A percentile compares a stretch with the other conserved stretches of the same genome.
phyloP scores from a whole-genome alignment of 2,113 vertebrate species.

The Danionella cerebrum region DNA sequence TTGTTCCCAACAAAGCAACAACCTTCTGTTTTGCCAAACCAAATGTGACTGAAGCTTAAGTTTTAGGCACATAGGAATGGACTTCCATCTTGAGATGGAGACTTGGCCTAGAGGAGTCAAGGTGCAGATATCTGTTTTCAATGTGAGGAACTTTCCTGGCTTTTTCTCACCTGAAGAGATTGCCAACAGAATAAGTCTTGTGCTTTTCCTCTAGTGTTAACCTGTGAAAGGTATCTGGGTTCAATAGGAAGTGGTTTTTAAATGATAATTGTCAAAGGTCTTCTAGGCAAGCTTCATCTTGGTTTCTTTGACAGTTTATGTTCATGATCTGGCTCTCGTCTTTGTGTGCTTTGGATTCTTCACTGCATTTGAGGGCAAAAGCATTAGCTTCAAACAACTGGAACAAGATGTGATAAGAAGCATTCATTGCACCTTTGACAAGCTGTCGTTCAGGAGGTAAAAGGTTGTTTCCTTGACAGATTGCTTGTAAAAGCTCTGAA shows the following conservation, averaged over 20 bases:
- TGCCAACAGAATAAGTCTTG: neutral
- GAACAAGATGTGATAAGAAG: neutral
- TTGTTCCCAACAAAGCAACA: no score
- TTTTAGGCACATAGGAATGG: no score
- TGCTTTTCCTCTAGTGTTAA: neutral
- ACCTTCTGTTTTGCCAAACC: no score
- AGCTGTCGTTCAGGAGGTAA: neutral
- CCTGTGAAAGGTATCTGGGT: neutral
- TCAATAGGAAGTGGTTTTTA: conserved; percentile 2
- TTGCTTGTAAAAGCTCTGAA: neutral
- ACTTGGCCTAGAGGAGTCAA: neutral
- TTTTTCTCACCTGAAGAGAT: neutral
- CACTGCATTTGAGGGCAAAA: neutral
- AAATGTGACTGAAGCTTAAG: no score
- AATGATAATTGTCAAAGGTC: conserved; percentile 12
- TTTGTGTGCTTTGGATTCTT: conserved; percentile 1
- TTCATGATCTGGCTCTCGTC: neutral
- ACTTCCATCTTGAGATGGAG: no score
- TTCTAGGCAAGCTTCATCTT: neutral
- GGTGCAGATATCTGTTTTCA: neutral
- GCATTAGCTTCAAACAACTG: neutral
- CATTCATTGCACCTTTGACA: neutral
- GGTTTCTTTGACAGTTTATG: neutral
- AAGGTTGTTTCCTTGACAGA: neutral
- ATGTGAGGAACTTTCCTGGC: conserved; percentile 1